Evolutionary conservation across 2,797 vertebrate species (phyloP).

Genomic region (Danio jaintianensis): DNA sequence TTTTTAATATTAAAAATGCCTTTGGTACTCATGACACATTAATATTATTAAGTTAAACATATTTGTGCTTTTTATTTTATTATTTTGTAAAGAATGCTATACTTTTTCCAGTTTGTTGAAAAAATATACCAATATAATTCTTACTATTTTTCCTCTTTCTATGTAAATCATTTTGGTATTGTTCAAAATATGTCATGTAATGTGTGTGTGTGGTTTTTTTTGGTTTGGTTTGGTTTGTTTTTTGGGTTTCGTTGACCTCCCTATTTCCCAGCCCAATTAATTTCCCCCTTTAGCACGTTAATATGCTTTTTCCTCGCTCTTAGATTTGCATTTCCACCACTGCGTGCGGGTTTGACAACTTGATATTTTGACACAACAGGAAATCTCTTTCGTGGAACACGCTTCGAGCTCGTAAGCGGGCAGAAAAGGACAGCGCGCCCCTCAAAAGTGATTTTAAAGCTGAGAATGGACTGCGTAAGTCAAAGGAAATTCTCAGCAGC

Average conservation of each 20-base stretch:
- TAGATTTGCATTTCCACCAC: slow-evolving; percentile 49
- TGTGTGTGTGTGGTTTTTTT: too few relatives aligned
- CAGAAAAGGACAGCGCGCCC: slow-evolving; percentile 86
- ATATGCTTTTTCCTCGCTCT: slow-evolving; percentile 11
- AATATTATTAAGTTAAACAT: too few relatives aligned
- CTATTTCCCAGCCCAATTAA: background rate
- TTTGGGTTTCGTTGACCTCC: background rate
- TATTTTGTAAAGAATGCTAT: too few relatives aligned
- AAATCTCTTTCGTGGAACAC: slow-evolving; percentile 99
- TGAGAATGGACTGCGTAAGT: slow-evolving; percentile 87
- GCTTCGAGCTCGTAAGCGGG: slow-evolving; percentile 96
- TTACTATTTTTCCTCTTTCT: background rate
- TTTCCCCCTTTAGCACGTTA: background rate
- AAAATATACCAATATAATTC: too few relatives aligned
- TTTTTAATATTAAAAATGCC: too few relatives aligned
- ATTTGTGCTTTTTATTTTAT: too few relatives aligned
- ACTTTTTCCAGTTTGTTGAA: too few relatives aligned
- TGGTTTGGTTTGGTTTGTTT: too few relatives aligned
- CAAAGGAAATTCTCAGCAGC: slow-evolving; percentile 90
- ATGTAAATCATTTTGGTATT: background rate
- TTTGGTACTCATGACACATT: too few relatives aligned
- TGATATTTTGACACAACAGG: slow-evolving; percentile 94
- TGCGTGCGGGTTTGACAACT: slow-evolving; percentile 80
- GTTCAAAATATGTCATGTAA: background rate
- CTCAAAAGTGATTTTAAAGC: slow-evolving; percentile 82